Conservation (phyloP, 2,888 invertebrate species). For the Clunio marinus region DNA sequence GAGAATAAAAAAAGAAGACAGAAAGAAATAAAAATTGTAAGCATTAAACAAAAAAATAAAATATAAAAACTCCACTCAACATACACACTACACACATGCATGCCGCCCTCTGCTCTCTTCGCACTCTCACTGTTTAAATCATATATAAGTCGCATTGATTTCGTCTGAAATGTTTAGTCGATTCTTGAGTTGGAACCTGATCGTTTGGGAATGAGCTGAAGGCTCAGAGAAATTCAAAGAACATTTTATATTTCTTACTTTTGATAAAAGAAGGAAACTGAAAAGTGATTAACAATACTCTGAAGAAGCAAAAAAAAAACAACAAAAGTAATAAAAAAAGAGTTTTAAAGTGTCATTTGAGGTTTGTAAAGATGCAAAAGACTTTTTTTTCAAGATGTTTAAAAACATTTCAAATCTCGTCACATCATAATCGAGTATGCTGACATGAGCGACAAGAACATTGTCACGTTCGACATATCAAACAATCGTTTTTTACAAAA, state of each 20-base stretch:
- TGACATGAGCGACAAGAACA: background rate
- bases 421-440: background rate
- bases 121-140: conserved; percentile 3
- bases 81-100: conserved; percentile 1
- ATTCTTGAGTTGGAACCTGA: conserved; percentile 30
- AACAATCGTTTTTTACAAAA: background rate
- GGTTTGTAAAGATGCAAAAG: too few species aligned
- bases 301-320: background rate
- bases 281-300: background rate
- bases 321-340: background rate
- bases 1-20: background rate
- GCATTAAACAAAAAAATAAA: conserved; percentile 10
- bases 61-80: conserved; percentile 5
- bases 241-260: too few species aligned
- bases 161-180: conserved; percentile 30
- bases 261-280: background rate
- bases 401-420: background rate
- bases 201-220: background rate
- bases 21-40: conserved; percentile 2
- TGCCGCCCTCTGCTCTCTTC: background rate
- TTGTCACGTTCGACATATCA: background rate
- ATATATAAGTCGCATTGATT: conserved; percentile 27
- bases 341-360: background rate
- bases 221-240: background rate
- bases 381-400: background rate